phyloP scores from a whole-genome alignment of 2,888 invertebrate species.

The Brachyptera risi region DNA sequence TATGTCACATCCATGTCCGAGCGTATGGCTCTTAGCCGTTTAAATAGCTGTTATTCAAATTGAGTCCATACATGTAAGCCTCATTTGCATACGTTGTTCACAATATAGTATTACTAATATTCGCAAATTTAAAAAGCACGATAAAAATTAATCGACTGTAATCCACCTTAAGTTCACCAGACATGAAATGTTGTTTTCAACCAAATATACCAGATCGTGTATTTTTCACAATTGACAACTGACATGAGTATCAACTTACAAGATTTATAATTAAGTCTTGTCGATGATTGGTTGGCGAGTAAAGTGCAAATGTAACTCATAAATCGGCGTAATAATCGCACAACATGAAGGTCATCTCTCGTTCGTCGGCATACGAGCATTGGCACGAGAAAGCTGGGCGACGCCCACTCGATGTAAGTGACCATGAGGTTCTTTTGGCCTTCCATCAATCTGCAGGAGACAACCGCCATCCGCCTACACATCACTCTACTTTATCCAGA shows the following conservation, averaged over 20 bases:
- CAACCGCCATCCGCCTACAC: no score
- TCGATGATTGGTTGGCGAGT: background rate
- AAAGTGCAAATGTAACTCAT: background rate
- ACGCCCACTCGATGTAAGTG: background rate
- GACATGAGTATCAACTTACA: slow-evolving; percentile 2
- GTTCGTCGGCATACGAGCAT: slow-evolving; percentile 6
- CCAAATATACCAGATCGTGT: no score
- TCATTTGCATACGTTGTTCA: background rate
- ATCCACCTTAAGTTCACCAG: background rate
- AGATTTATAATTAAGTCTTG: background rate
- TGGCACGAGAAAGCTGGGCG: background rate
- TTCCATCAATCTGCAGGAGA: background rate
- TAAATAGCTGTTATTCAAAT: no score
- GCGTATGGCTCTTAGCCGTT: no score
- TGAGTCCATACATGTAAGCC: no score
- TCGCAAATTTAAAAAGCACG: background rate
- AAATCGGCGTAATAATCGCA: no score
- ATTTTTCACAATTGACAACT: background rate
- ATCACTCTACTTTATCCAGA: no score
- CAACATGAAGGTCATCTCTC: no score
- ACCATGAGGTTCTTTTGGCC: background rate
- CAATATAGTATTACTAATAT: background rate
- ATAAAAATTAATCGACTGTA: background rate
- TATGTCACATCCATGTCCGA: no score
- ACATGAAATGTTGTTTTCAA: background rate